Base-by-base conservation (phyloP, 2,113 vertebrate species). In the Rhinogobius similis region DNA sequence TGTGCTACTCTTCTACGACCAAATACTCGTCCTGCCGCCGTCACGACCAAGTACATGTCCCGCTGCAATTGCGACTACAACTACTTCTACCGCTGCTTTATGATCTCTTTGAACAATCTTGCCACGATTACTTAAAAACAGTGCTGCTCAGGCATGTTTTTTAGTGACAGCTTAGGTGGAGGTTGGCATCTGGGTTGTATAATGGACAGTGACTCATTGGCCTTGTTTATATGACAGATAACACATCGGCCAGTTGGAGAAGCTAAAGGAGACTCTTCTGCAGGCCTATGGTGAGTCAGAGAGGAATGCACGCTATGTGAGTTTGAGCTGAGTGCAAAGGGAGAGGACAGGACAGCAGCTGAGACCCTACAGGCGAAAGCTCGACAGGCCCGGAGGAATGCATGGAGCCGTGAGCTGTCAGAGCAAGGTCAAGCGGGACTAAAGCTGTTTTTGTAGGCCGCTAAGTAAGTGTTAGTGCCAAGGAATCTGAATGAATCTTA, bases 231-330 rank as follows among this genome's bases (percentile, higher is more conserved):
- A 68, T 71, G 70, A 73, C 80, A 77, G 55, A 77, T 70, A 48
- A 46, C 64, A 68, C 59, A 78, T 72, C 61, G 32, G 43, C 26
- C 38, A 29, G 23, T 52, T 32, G 4, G 67, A 56, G 38, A 38
- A 38, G 70, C 59, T 32, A 52, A 39, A 55, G 24, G 27, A 72
- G 62, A 7, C 41, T 65, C 29, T 53, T 73, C 36, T 59, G 27
- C 73, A 71, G 74, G 67, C 69, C 72, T 26, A 36, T 55, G 20
- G 86, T 91, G 88, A 91, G 86, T 88, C 88, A 87, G 75, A 70
- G 83, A 83, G 83, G 88, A 91, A 90, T 91, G 87, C 75, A 38
- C 62, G 72, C 73, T 74, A 88, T 87, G 86, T 20, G 21, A 69
- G 75, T 77, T 72, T 32, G 71, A 84, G 82, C 70, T 50, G 64